phyloP scores from a whole-genome alignment of 2,113 vertebrate species.

The Perccottus glenii region DNA sequence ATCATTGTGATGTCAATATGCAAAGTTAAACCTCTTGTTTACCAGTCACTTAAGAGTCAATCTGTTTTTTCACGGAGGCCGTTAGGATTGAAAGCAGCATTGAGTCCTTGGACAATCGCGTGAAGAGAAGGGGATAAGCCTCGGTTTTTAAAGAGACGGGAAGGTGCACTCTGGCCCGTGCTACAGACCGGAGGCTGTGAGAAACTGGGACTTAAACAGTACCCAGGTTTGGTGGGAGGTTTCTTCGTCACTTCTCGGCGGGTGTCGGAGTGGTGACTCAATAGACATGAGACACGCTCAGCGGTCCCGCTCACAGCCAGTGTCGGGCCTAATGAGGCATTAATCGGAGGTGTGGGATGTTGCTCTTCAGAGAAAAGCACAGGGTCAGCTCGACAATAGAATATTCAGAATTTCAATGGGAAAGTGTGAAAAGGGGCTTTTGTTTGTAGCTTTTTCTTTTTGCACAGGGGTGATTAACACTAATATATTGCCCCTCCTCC shows the following conservation, averaged over 20 bases:
- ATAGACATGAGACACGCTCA: constrained; percentile 54
- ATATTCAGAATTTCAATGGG: constrained; percentile 72
- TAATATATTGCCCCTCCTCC: constrained; percentile 16
- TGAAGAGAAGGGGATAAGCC: constrained; percentile 57
- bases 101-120: constrained; percentile 51
- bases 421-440: constrained; percentile 71
- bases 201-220: constrained; percentile 64
- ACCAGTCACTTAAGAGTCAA: constrained; percentile 48
- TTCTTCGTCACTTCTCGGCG: constrained; percentile 51
- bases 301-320: constrained; percentile 64
- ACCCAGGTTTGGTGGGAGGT: constrained; percentile 46
- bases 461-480: constrained; percentile 57
- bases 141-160: constrained; percentile 43
- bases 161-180: constrained; percentile 64
- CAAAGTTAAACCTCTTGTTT: constrained; percentile 50
- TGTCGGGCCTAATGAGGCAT: constrained; percentile 78
- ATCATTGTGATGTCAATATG: neutral
- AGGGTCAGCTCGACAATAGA: constrained; percentile 70
- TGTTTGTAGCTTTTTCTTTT: constrained; percentile 64
- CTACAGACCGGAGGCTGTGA: constrained; percentile 65
- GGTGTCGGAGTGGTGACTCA: constrained; percentile 68
- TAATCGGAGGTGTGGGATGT: constrained; percentile 81
- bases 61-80: constrained; percentile 37
- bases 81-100: constrained; percentile 64
- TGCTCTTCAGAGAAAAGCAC: constrained; percentile 71